phyloP scores from a whole-genome alignment of 1,140 invertebrate species.

The Leptestheria dahalacensis region DNA sequence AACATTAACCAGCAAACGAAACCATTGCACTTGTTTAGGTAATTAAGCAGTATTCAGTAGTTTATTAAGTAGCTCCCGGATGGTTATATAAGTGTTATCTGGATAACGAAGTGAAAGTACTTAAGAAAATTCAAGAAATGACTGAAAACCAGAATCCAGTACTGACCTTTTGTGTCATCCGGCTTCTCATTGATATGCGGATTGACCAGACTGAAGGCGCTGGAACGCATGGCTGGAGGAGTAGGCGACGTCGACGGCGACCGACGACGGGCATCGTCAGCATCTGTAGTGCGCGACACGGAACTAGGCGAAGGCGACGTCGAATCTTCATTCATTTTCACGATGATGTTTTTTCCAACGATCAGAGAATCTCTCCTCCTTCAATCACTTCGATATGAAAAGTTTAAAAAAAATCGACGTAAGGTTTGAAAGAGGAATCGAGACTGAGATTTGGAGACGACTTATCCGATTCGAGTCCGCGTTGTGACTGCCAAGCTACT shows the following conservation, averaged over 20 bases:
- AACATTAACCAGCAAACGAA: too few species aligned
- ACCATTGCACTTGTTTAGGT: too few species aligned
- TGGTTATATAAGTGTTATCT: too few species aligned
- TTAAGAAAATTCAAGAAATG: too few species aligned
- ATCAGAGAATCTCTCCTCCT: not conserved
- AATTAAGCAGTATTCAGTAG: too few species aligned
- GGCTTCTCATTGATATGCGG: not conserved
- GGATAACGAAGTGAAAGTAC: too few species aligned
- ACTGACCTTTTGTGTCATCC: not conserved
- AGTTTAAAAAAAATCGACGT: not conserved
- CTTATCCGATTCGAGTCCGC: not conserved
- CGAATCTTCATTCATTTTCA: slow-evolving; percentile 8
- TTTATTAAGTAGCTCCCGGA: too few species aligned
- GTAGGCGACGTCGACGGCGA: not conserved
- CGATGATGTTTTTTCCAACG: not conserved
- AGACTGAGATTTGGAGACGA: not conserved
- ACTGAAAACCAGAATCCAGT: too few species aligned
- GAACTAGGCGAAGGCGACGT: not conserved
- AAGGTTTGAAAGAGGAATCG: not conserved
- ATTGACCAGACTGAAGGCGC: slow-evolving; percentile 3
- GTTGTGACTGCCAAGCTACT: not conserved
- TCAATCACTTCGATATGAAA: not conserved
- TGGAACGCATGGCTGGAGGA: not conserved
- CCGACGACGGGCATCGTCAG: too few species aligned
- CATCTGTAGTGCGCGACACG: too few species aligned